Evolutionary conservation across 1,140 invertebrate genomes (phyloP), one percentile per base, ranked within the genome.

Genomic region (Lepidurus arcticus): DNA sequence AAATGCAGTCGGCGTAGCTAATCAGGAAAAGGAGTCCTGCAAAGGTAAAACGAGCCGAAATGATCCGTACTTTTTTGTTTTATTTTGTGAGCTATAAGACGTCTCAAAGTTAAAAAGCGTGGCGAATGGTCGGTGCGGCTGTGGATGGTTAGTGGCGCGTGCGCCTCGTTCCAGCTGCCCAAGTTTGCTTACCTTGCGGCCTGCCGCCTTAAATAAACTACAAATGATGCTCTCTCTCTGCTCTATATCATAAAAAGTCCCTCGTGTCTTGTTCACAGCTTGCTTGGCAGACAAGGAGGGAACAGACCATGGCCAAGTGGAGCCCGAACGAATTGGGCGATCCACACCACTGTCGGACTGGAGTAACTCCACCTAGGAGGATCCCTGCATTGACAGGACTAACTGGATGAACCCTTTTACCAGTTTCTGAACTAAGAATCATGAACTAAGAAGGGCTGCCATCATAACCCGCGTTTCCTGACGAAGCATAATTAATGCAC

Each of bases 81-180:
- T 65, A 65, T 65, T 65, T 13, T 65, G 53, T 13, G 53, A 65
- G 53, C 53, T 65, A 34, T 34, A 65, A 65, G 53, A 65, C 53
- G 34, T 65, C 53, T 13, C 1, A 13, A 65, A 65, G 53, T 65
- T 65, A 7, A 65, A 65, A 13, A 65, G 53, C 53, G 53, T 65
- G 21, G 16, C 53, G 21, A 65, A 65, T 65, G 53, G 53, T 10
- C 53, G n/a, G 53, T 65, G 21, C 53, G 53, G 53, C 53, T 65
- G 16, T 65, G 53, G 53, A 65, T 65, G 53, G 53, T 65, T 65
- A 21, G n/a, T 3, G 53, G 53, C 53, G 13, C 53, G 53, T 65
- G 53, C 53, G 53, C 53, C 53, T 16, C 53, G 53, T 65, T 65
- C 53, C 53, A 65, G 53, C 53, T 65, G 53, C 21, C 53, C n/a